Evolutionary conservation across 2,797 vertebrate species (phyloP).

Genomic region (Morelia viridis): DNA sequence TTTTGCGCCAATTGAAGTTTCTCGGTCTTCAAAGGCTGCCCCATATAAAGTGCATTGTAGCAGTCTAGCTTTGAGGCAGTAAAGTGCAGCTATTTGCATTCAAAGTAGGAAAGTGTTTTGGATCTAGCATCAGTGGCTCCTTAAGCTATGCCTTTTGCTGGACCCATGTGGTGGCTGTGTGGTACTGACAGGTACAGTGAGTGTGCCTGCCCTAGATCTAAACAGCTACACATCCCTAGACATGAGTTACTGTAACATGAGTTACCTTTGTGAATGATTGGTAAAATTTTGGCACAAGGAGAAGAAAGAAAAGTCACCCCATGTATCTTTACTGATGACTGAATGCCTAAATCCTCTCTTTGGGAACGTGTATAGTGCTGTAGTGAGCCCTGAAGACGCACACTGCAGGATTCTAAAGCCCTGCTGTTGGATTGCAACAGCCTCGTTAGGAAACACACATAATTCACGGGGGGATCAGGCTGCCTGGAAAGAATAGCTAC

Average conservation of each 20-base stretch:
- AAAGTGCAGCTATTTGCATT: neutral
- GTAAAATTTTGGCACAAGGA: neutral
- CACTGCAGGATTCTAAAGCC: neutral
- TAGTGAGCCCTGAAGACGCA: too few species aligned
- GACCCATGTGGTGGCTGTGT: neutral
- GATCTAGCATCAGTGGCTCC: neutral
- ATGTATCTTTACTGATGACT: neutral
- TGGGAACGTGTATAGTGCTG: neutral
- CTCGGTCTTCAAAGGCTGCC: neutral
- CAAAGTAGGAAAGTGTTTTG: neutral
- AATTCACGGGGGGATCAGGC: neutral
- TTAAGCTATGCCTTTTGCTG: neutral
- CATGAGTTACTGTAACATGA: neutral
- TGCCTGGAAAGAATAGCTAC: neutral
- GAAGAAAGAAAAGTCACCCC: neutral
- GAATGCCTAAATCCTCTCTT: neutral
- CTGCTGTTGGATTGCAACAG: too few species aligned
- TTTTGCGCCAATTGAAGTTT: neutral
- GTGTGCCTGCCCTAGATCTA: neutral
- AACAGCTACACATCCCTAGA: neutral
- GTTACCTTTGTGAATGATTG: neutral
- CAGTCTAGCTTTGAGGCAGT: neutral
- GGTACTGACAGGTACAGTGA: neutral
- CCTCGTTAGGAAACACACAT: neutral
- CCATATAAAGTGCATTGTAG: neutral